Percentiles rank a stretch among this genome's conserved stretches.
phyloP scores from a whole-genome alignment of 2,888 invertebrate genomes.

The Perithous albicinctus region DNA sequence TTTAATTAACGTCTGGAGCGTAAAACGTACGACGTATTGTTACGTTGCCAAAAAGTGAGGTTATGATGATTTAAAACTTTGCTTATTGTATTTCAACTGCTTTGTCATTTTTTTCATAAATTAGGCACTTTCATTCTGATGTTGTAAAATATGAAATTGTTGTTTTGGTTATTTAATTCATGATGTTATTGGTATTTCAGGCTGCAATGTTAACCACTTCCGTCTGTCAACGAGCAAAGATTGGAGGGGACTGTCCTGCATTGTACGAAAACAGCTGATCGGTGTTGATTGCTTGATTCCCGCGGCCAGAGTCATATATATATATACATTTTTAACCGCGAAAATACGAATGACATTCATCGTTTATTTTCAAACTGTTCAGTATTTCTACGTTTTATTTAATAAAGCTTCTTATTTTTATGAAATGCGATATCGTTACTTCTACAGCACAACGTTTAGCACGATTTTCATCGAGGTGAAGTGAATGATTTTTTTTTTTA shows the following conservation, averaged over 20 bases:
- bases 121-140: not conserved
- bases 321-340: too few relatives aligned
- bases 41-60: slow-evolving; percentile 38
- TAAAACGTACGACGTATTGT: not conserved
- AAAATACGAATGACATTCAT: not conserved
- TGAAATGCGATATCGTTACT: not conserved
- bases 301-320: not conserved
- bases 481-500: too few relatives aligned
- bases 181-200: slow-evolving; percentile 17
- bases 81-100: not conserved
- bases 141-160: not conserved
- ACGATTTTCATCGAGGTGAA: too few relatives aligned
- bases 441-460: too few relatives aligned
- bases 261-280: slow-evolving; percentile 49
- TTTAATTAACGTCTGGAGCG: not conserved
- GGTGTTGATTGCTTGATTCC: slow-evolving; percentile 19
- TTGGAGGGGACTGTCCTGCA: not conserved
- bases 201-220: not conserved
- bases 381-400: not conserved
- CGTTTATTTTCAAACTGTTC: not conserved
- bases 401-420: slow-evolving; percentile 3
- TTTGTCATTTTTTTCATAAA: not conserved
- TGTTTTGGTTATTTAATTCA: not conserved
- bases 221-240: not conserved
- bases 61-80: slow-evolving; percentile 33